Percentiles rank a stretch among this genome's conserved stretches.
These are phyloP conservation scores for Hydrozoanthus gracilis DNA, from an alignment of 92 coral and sea anemone genomes.

Conservation along the genomic window DNA sequence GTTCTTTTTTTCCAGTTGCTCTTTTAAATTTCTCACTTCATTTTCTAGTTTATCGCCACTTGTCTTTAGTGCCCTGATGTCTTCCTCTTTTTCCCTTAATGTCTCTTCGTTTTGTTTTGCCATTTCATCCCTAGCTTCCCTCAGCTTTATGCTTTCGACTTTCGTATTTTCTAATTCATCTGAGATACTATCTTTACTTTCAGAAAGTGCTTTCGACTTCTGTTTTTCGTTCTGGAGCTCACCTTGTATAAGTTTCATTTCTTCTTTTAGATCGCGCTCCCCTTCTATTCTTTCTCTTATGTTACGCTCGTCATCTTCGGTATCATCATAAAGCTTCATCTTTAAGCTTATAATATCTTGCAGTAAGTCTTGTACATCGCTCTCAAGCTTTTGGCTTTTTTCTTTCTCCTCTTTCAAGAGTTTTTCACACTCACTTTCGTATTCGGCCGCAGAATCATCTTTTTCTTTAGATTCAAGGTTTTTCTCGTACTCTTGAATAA, in stretches of 20 bases:
- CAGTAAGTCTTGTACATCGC: slow-evolving; percentile 75
- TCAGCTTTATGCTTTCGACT: slow-evolving; percentile 53
- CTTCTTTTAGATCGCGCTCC: slow-evolving; percentile 56
- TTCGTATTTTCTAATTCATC: slow-evolving; percentile 57
- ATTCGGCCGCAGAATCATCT: neutral
- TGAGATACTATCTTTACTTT: slow-evolving; percentile 59
- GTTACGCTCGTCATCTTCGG: slow-evolving; percentile 56
- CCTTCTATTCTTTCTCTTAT: slow-evolving; percentile 41
- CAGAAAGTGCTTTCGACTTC: slow-evolving; percentile 47
- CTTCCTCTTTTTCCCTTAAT: neutral
- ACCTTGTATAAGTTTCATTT: slow-evolving; percentile 64
- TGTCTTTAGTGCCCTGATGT: slow-evolving; percentile 2
- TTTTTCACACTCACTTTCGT: neutral
- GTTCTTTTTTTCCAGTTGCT: slow-evolving; percentile 51
- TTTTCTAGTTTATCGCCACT: slow-evolving; percentile 27
- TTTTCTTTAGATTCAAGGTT: slow-evolving; percentile 25
- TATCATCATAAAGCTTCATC: slow-evolving; percentile 53
- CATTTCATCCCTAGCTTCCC: slow-evolving; percentile 20
- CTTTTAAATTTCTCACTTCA: slow-evolving; percentile 45
- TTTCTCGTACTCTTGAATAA: slow-evolving; percentile 8
- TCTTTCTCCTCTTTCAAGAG: slow-evolving; percentile 62
- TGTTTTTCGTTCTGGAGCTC: slow-evolving; percentile 56
- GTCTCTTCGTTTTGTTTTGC: slow-evolving; percentile 6
- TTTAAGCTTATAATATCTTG: slow-evolving; percentile 75
- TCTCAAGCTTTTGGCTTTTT: slow-evolving; percentile 64